Conservation (phyloP, 2,113 vertebrate genomes). For the Mohoua ochrocephala region DNA sequence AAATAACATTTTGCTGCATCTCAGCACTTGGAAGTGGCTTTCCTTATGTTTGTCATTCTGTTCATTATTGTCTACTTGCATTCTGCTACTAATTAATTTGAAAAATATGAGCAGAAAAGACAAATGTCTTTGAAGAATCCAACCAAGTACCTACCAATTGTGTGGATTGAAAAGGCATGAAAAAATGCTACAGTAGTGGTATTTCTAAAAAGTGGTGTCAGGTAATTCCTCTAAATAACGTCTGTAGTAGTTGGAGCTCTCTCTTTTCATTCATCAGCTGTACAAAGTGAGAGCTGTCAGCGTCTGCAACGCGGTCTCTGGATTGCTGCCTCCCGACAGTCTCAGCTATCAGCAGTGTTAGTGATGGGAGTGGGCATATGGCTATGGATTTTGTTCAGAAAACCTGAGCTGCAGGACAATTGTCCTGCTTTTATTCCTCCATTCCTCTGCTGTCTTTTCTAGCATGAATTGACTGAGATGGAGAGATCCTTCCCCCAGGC, state of each 20-base stretch:
- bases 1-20: neutral
- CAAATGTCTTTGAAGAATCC: neutral
- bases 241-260: neutral
- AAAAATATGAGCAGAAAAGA: neutral
- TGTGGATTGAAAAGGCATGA: neutral
- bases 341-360: neutral
- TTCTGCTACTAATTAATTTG: neutral
- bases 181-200: neutral
- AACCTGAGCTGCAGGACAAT: neutral
- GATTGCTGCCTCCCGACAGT: neutral
- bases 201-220: neutral
- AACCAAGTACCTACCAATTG: neutral
- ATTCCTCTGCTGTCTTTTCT: neutral
- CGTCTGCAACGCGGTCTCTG: accelerated
- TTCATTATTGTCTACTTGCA: neutral
- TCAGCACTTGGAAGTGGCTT: neutral
- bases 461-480: neutral
- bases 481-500: neutral
- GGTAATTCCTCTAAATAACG: neutral
- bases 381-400: neutral
- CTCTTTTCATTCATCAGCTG: neutral
- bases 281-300: neutral
- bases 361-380: neutral
- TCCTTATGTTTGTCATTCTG: neutral
- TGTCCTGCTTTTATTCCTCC: neutral